phyloP scores from a whole-genome alignment of 2,888 invertebrate species.

The Clunio marinus region DNA sequence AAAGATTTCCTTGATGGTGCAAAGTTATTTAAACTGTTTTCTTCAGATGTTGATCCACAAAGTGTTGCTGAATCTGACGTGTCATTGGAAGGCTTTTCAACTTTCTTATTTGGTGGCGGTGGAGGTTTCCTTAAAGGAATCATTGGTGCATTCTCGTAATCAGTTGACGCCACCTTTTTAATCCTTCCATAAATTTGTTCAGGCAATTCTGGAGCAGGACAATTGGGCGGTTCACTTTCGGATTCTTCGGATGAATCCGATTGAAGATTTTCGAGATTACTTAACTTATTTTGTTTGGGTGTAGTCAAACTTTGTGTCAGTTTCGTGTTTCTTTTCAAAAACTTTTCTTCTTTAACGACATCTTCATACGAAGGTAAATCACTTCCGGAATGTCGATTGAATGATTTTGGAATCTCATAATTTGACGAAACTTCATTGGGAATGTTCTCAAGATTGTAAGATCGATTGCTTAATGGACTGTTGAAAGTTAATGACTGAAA shows the following conservation, averaged over 20 bases:
- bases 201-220: conserved; percentile 46
- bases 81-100: background rate
- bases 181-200: conserved; percentile 45
- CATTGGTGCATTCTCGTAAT: conserved; percentile 29
- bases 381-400: conserved; percentile 40
- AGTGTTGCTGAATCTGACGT: conserved; percentile 3
- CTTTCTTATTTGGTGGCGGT: conserved; percentile 44
- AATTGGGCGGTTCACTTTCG: conserved; percentile 46
- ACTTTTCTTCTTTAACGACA: conserved; percentile 41
- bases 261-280: background rate
- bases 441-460: conserved; percentile 41
- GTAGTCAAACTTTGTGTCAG: conserved; percentile 39
- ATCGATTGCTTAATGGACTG: conserved; percentile 47
- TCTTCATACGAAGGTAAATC: conserved; percentile 48
- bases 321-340: conserved; percentile 36
- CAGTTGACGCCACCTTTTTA: conserved; percentile 29
- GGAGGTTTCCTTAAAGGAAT: conserved; percentile 43
- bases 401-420: conserved; percentile 48
- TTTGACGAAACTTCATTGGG: conserved; percentile 40
- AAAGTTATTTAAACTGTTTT: background rate
- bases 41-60: background rate
- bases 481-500: conserved; percentile 49
- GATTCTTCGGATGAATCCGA: background rate
- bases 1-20: background rate
- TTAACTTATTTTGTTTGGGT: background rate